These are phyloP conservation scores for Hypselothyrea guttata DNA, from an alignment of 2,888 invertebrate species.

Conservation along the genomic window DNA sequence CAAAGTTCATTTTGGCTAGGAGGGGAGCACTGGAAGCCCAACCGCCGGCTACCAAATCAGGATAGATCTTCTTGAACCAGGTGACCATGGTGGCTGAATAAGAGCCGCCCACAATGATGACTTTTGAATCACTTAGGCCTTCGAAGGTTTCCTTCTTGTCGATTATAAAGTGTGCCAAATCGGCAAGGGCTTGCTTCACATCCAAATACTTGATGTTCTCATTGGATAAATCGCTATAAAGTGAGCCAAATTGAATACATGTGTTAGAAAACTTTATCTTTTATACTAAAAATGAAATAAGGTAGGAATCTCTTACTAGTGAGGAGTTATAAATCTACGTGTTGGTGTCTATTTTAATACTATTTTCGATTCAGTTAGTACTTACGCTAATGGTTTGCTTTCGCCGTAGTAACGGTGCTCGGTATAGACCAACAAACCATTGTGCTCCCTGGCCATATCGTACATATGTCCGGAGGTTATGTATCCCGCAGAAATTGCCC, in stretches of 20 bases:
- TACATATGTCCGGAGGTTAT: conserved; percentile 85
- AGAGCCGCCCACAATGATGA: conserved; percentile 86
- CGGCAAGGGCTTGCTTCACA: conserved; percentile 87
- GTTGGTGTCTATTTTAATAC: no score
- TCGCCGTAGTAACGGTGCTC: conserved; percentile 93
- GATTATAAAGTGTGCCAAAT: conserved; percentile 86
- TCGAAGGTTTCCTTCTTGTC: conserved; percentile 81
- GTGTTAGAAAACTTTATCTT: no score
- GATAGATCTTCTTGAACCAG: conserved; percentile 87
- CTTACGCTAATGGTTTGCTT: conserved; percentile 88
- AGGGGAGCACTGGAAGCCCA: conserved; percentile 87
- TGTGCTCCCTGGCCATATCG: conserved; percentile 84
- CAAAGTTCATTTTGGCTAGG: conserved; percentile 85
- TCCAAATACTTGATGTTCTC: conserved; percentile 85
- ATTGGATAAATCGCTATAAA: conserved; percentile 83
- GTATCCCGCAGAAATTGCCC: conserved; percentile 85
- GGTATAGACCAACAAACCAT: conserved; percentile 87
- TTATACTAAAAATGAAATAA: no score
- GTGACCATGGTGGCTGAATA: conserved; percentile 87
- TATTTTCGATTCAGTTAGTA: background rate
- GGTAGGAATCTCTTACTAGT: no score
- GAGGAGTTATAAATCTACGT: no score
- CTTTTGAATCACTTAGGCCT: conserved; percentile 80
- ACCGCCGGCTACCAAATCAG: conserved; percentile 85
- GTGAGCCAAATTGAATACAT: background rate